phyloP scores from a whole-genome alignment of 2,797 vertebrate species.

The Carcharodon carcharias region DNA sequence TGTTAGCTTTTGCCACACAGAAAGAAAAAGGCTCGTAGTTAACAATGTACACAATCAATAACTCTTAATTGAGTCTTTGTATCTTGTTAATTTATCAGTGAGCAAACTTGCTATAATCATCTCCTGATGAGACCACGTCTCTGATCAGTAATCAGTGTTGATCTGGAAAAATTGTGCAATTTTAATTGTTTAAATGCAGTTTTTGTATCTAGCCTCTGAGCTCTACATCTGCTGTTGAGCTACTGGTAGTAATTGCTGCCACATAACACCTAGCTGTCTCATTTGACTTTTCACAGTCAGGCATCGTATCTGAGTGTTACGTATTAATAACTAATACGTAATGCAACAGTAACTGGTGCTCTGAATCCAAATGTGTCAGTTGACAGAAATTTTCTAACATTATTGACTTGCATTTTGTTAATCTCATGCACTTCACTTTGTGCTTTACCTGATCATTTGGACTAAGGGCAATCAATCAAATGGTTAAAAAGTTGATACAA shows the following conservation, averaged over 20 bases:
- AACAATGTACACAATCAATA: conserved; percentile 21
- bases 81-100: conserved; percentile 23
- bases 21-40: not conserved
- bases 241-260: not conserved
- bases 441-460: not conserved
- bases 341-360: not conserved
- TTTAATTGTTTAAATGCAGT: not conserved
- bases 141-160: not conserved
- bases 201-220: not conserved
- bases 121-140: not conserved
- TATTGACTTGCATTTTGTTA: not conserved
- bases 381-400: not conserved
- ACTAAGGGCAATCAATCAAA: not conserved
- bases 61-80: conserved; percentile 26
- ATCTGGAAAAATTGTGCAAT: not conserved
- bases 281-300: not conserved
- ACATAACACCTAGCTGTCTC: not conserved
- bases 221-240: not conserved
- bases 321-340: not conserved
- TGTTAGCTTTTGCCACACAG: conserved; percentile 15
- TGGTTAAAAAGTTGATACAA: not conserved
- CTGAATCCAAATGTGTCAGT: not conserved
- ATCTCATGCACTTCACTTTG: not conserved
- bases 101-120: not conserved
- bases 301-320: not conserved